Percentiles rank a stretch among this genome's conserved stretches.
These are phyloP conservation scores for Tragelaphus imberbis DNA, from an alignment of 2,113 vertebrate species.

Conservation along the genomic window DNA sequence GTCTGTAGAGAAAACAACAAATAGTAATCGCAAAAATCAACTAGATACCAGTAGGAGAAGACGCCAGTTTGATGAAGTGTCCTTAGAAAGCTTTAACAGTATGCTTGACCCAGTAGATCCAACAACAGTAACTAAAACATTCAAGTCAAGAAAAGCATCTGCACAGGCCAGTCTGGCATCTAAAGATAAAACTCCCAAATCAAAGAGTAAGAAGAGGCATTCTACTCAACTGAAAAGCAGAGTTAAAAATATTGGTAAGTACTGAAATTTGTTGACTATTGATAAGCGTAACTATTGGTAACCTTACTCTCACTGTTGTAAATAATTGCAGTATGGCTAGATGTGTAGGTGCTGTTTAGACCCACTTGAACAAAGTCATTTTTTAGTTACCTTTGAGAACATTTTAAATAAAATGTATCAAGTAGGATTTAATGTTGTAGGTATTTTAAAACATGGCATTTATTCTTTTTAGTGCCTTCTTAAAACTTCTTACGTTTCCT, in stretches of 20 bases:
- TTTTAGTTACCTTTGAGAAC: background rate
- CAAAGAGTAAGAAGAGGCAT: conserved; percentile 87
- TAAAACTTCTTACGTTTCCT: background rate
- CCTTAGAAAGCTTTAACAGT: conserved; percentile 92
- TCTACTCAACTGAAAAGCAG: conserved; percentile 85
- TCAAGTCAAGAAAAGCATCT: conserved; percentile 90
- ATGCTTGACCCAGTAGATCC: conserved; percentile 89
- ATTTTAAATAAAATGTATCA: background rate
- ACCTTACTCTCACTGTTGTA: background rate
- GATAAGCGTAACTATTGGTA: background rate
- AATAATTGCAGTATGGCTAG: background rate
- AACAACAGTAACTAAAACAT: conserved; percentile 93
- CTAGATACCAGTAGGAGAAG: conserved; percentile 65
- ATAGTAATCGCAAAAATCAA: conserved; percentile 66
- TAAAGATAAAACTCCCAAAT: conserved; percentile 91
- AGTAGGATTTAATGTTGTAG: background rate
- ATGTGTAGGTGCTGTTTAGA: background rate
- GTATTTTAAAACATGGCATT: conserved; percentile 4
- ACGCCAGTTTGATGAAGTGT: conserved; percentile 86
- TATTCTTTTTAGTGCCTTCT: background rate
- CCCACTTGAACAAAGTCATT: background rate
- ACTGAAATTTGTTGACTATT: background rate
- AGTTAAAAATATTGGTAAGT: conserved; percentile 78
- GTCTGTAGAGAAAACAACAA: conserved; percentile 68
- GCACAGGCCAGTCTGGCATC: conserved; percentile 94